phyloP scores from a whole-genome alignment of 2,113 vertebrate genomes.

The Dromaius novaehollandiae region DNA sequence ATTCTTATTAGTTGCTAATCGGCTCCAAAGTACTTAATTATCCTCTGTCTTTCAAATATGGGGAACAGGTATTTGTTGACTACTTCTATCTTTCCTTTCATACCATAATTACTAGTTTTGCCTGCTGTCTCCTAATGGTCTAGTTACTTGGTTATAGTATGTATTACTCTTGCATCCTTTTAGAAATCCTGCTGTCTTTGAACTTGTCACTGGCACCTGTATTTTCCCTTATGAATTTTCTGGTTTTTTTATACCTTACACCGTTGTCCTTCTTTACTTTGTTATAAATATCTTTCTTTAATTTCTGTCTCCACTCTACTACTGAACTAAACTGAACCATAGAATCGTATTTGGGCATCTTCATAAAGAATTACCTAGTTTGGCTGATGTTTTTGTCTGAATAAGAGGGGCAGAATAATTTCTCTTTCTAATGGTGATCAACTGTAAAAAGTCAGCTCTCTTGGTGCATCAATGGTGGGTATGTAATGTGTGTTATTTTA shows the following conservation, averaged over 20 bases:
- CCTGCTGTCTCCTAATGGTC: not conserved
- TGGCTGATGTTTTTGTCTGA: not conserved
- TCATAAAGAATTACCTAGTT: not conserved
- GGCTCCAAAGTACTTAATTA: slow-evolving; percentile 17
- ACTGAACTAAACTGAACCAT: not conserved
- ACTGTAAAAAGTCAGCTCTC: not conserved
- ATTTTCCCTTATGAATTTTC: not conserved
- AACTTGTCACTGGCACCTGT: not conserved
- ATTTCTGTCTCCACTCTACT: not conserved
- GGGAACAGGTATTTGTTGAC: not conserved
- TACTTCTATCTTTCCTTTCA: not conserved
- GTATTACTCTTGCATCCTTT: not conserved
- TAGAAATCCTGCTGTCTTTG: not conserved
- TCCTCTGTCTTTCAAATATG: not conserved
- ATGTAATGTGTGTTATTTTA: not conserved
- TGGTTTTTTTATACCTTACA: not conserved
- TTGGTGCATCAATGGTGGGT: not conserved
- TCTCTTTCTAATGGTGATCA: not conserved
- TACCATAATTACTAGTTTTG: not conserved
- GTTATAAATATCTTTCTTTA: not conserved
- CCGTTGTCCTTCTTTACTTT: not conserved
- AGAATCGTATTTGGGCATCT: not conserved
- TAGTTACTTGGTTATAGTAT: not conserved
- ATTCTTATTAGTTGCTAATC: slow-evolving; percentile 33
- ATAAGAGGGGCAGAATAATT: not conserved